phyloP scores from a whole-genome alignment of 2,113 vertebrate genomes.

The Grallaria varia region DNA sequence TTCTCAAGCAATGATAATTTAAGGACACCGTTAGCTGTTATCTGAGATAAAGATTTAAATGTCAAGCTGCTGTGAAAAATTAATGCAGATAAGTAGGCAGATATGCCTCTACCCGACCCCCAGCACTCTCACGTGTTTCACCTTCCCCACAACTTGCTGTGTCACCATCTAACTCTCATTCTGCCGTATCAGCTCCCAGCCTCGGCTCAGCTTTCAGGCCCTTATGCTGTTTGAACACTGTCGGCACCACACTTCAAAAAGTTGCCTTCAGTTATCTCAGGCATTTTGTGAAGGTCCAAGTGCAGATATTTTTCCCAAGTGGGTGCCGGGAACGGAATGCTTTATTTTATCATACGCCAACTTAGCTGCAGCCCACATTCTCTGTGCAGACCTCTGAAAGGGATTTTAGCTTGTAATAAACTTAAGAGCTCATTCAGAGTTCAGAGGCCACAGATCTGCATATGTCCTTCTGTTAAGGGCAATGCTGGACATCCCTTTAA shows the following conservation, averaged over 20 bases:
- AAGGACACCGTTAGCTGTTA: background rate
- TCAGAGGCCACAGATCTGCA: background rate
- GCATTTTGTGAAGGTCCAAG: background rate
- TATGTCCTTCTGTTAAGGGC: background rate
- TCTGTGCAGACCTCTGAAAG: background rate
- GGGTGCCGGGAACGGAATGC: background rate
- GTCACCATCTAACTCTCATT: background rate
- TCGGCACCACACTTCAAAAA: background rate
- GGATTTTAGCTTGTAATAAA: background rate
- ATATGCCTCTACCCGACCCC: background rate
- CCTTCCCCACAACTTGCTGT: background rate
- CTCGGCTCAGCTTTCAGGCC: background rate
- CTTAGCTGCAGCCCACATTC: background rate
- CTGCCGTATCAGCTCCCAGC: background rate
- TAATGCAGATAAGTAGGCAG: background rate
- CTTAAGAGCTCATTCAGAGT: background rate
- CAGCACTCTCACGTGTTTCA: background rate
- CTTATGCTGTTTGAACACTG: background rate
- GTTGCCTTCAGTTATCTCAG: conserved; percentile 42
- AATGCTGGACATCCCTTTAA: background rate
- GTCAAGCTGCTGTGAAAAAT: background rate
- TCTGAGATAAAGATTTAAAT: background rate
- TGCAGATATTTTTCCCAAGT: background rate
- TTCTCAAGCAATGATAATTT: background rate
- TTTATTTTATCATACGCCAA: background rate